Evolutionary conservation across 2,888 invertebrate genomes (phyloP).

Genomic region (Synergus gifuensis): DNA sequence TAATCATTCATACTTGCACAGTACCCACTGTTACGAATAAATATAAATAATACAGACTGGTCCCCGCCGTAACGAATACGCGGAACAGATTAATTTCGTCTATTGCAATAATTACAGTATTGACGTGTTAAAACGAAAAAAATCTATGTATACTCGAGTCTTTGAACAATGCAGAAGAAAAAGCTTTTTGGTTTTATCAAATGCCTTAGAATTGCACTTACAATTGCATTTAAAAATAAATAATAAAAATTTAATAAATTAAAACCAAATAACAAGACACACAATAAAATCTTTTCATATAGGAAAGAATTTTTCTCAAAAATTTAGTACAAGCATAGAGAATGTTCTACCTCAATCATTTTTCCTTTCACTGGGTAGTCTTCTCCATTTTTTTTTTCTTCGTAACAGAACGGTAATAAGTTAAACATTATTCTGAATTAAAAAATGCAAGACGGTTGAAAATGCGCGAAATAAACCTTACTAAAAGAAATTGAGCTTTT

Average conservation of each 20-base stretch:
- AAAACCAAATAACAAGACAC: conserved; percentile 23
- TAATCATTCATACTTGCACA: conserved; percentile 52
- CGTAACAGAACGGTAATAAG: conserved; percentile 1
- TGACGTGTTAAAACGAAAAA: conserved; percentile 14
- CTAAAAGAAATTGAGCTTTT: conserved; percentile 31
- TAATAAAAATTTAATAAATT: conserved; percentile 29
- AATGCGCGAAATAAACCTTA: conserved; percentile 17
- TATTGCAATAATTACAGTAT: conserved; percentile 13
- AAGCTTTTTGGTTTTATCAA: conserved; percentile 20
- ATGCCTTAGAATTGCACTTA: conserved; percentile 7
- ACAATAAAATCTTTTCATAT: not conserved
- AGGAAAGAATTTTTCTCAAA: not conserved
- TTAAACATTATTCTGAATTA: not conserved
- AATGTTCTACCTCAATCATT: not conserved
- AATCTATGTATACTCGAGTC: conserved; percentile 15
- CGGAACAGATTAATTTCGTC: conserved; percentile 13
- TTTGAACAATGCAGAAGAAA: conserved; percentile 6
- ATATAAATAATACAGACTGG: conserved; percentile 48
- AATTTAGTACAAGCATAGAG: conserved; percentile 26
- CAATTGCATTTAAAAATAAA: conserved; percentile 23
- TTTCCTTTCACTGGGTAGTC: conserved; percentile 26
- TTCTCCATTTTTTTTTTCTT: not conserved
- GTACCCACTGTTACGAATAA: conserved; percentile 54
- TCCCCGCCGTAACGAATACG: conserved; percentile 13
- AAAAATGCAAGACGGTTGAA: conserved; percentile 22